A percentile compares a stretch with the other conserved stretches of the same genome.
Evolutionary conservation across 2,888 invertebrate genomes (phyloP).

Genomic region (Arenicola marina): DNA sequence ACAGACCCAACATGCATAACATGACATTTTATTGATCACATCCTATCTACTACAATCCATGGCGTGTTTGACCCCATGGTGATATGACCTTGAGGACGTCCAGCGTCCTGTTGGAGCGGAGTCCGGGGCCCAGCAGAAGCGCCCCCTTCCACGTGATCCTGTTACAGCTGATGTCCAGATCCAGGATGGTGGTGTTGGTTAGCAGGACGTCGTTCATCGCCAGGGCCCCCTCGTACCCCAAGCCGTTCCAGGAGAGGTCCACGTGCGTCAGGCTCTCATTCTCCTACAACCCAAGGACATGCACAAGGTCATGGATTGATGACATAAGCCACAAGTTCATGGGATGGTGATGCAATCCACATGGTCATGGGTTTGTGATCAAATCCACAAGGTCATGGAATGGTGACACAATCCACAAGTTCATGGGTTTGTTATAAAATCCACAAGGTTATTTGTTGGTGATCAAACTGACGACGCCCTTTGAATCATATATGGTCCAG

Average conservation of each 20-base stretch:
- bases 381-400: neutral
- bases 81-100: slow-evolving; percentile 38
- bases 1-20: too few relatives aligned
- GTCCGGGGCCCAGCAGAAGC: slow-evolving; percentile 36
- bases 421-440: too few relatives aligned
- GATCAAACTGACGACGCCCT: neutral
- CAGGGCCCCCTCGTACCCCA: slow-evolving; percentile 45
- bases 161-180: slow-evolving; percentile 41
- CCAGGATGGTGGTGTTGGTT: slow-evolving; percentile 34
- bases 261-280: slow-evolving; percentile 36
- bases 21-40: too few relatives aligned
- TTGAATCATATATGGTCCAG: too few relatives aligned
- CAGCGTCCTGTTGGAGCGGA: slow-evolving; percentile 37
- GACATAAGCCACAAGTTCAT: too few relatives aligned
- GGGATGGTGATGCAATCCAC: too few relatives aligned
- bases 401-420: too few relatives aligned
- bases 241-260: slow-evolving; percentile 45
- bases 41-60: too few relatives aligned
- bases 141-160: slow-evolving; percentile 43
- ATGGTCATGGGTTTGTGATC: too few relatives aligned
- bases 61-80: too few relatives aligned
- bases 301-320: neutral
- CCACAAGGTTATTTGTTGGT: too few relatives aligned
- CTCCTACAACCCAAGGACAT: slow-evolving; percentile 28
- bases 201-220: slow-evolving; percentile 40